Evolutionary conservation across 2,113 vertebrate species (phyloP), one percentile per base, ranked within the genome.

Genomic region (Sinocyclocheilus rhinocerous): DNA sequence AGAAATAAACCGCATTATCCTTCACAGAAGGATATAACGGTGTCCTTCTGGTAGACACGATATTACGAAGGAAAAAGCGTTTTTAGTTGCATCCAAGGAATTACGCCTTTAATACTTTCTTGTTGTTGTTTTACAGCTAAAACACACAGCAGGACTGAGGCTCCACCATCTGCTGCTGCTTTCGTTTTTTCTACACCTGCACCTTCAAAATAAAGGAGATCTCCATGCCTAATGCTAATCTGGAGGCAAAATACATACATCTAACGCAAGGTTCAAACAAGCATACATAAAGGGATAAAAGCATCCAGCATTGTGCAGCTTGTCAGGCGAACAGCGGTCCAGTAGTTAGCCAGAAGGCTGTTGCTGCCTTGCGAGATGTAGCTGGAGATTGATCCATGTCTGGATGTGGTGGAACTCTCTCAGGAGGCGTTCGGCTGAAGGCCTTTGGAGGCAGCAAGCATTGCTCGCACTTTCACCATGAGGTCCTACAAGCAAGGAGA

Each of bases 401-500:
- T 61, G 24, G 33, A 6, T 6, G 18, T 61, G 33, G 20, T 42
- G 26, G 1, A 15, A 0, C 50, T 70, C 82, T 90, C 93, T 97
- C 95, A 99, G 92, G 97, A 97, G 63, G 94, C 94, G 87, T 96
- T 96, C 76, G 96, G 95, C 81, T 97, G 96, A 90, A 97, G 95
- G 92, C 96, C 97, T 94, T 99, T 99, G 87, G 97, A 98, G 88
- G 97, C 96, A 78, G 97, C 97, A 76, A 99, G 96, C 98, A 99
- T 99, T 55, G 98, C 98, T 92, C 98, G 95, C 87, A 99, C 98
- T 96, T 98, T 99, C 94, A 96, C 97, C 98, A 99, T 99, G 89
- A 99, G 96, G 92, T 99, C 98, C 98, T 99, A 92, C 15, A 42
- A 42, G 78, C 26, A 76, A 33, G 2, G 16, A 45, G 83, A 22